phyloP scores from a whole-genome alignment of 1,140 invertebrate species.

The Coboldia fuscipes region DNA sequence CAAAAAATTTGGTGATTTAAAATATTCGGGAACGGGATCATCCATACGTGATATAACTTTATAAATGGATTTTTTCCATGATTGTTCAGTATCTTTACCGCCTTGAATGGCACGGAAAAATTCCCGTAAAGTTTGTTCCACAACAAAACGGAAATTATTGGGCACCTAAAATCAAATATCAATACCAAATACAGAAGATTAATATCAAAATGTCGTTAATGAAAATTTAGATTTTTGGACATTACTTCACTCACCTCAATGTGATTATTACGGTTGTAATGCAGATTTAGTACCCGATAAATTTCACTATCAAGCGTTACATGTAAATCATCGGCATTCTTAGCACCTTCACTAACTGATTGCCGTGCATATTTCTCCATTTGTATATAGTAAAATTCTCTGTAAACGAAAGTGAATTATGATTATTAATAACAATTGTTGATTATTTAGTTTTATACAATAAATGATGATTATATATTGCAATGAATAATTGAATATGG shows the following conservation, averaged over 20 bases:
- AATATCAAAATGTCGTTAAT: not conserved
- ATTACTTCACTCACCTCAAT: conserved; percentile 62
- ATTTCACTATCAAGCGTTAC: conserved; percentile 91
- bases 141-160: conserved; percentile 85
- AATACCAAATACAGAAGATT: not conserved
- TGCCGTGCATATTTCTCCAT: conserved; percentile 99
- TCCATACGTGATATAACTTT: conserved; percentile 98
- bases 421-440: too few relatives aligned
- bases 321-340: conserved; percentile 77
- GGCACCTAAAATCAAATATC: conserved; percentile 56
- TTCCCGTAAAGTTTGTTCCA: conserved; percentile 91
- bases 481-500: not conserved
- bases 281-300: conserved; percentile 92
- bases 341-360: conserved; percentile 88
- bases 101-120: conserved; percentile 95
- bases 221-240: not conserved
- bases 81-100: conserved; percentile 92
- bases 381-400: conserved; percentile 99
- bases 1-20: conserved; percentile 97
- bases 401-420: too few relatives aligned
- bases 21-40: conserved; percentile 96
- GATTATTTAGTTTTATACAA: too few relatives aligned
- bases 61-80: conserved; percentile 99
- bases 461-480: too few relatives aligned
- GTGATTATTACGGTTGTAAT: conserved; percentile 99